Percentiles rank a stretch among this genome's conserved stretches.
These are phyloP conservation scores for Apis mellifera DNA, from an alignment of 1,140 invertebrate genomes.

Conservation along the genomic window DNA sequence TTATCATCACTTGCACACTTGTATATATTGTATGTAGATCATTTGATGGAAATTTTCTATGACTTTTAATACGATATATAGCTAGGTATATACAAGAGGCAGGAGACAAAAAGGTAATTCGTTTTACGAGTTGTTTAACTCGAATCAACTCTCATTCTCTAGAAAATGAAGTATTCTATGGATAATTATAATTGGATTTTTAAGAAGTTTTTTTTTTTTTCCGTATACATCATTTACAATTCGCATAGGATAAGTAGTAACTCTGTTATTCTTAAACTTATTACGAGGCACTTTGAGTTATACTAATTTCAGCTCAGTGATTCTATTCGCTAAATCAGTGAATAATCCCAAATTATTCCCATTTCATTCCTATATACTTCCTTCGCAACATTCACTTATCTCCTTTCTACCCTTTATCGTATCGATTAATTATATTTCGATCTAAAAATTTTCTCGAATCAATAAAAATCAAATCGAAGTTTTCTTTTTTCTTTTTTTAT, in stretches of 20 bases:
- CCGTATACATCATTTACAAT: background rate
- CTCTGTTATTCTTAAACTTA: background rate
- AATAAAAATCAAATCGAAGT: too few species aligned
- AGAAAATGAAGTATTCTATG: background rate
- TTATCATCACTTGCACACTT: too few species aligned
- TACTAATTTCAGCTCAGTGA: background rate
- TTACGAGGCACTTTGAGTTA: background rate
- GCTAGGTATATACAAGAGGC: background rate
- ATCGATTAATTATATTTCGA: too few species aligned
- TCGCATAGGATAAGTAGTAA: background rate
- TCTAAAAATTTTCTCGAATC: too few species aligned
- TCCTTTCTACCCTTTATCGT: background rate
- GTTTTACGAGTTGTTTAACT: background rate
- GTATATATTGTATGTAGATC: too few species aligned
- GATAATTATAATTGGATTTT: background rate
- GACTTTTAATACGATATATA: too few species aligned
- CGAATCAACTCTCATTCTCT: background rate
- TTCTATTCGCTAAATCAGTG: background rate
- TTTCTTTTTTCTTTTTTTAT: too few species aligned
- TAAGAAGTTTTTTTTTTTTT: slow-evolving; percentile 1
- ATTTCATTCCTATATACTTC: background rate
- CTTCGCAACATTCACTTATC: background rate
- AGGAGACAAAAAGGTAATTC: background rate
- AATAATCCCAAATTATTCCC: background rate
- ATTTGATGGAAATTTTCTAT: background rate